Base-by-base conservation (phyloP, 1,140 invertebrate species). In the Micrasema longulum region DNA sequence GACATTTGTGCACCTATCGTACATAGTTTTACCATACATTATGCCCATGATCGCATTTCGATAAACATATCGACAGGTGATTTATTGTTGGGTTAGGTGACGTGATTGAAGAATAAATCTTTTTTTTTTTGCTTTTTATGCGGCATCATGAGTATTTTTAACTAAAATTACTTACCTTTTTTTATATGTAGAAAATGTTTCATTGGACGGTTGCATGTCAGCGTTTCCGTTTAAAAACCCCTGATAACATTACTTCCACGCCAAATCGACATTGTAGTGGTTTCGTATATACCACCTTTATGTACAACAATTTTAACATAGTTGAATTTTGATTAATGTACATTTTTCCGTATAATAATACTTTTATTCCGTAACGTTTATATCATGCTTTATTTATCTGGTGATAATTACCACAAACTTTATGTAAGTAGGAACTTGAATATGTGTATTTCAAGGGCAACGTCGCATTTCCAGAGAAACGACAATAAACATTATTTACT, bases 271-370 rank as follows among this genome's bases (percentile, higher is more conserved):
- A 60, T 36, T 60, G 55, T 60, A 10, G 31, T 18, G 12, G 23
- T n/a, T n/a, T 10, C n/a, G 7, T 60, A 60, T 60, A 38, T 38
- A 60, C 35, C 31, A 14, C n/a, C 14, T 12, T 41, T 38, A 16
- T 60, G 35, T 60, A 60, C 55, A 38, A 60, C 38, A 14, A 14
- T 48, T 60, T 38, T 38, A 60, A 57, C 14, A n/a, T 36, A 16
- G 5, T 57, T 57, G 55, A 60, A 60, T 60, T 60, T 60, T 38
- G 55, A 60, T 60, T 60, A 60, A 60, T 60, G 31, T 18, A 38
- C 35, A 38, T 60, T 38, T 38, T 53, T 53, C 22, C 50, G 14
- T 10, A 26, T n/a, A 12, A 53, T n/a, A 38, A 38, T 60, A 31
- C 52, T 41, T 36, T 20, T 38, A 5, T 16, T 47, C 14, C 6